Evolutionary conservation across 2,888 invertebrate genomes (phyloP), one percentile per base, ranked within the genome.

Genomic region (Lithophane socia): DNA sequence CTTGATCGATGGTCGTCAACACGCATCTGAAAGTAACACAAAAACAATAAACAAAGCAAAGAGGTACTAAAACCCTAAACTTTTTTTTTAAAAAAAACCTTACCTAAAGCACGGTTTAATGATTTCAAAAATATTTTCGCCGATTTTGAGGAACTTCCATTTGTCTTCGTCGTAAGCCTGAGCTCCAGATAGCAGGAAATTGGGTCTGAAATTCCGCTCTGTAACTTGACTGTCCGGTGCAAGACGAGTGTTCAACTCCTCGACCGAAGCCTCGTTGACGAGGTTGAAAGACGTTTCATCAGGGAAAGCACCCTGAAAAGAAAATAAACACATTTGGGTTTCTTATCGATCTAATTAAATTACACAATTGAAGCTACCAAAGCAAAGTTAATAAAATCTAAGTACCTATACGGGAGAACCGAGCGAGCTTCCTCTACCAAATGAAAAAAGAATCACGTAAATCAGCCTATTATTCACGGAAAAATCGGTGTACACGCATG

Each of bases 121-220:
- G 79, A 97, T 97, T 90, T 97, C 97, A 89, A 98, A 97, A 68
- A 97, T 88, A 18, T 97, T 97, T 9, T 97, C 94, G 10, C 98
- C 98, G 73, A 98, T 97, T 91, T 97, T 97, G 8, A 98, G 92
- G 95, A 97, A 98, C 74, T 97, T 97, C 98, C 98, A 98, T 10
- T 95, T 92, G 88, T 98, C 98, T 92, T 98, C 98, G 3, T 97
- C 98, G 87, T 97, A 97, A 0, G 98, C 92, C 66, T 93, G 88
- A 2, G 97, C 95, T 0, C 97, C 97, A 75, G 97, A 95, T 4
- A 98, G 93, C 10, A 98, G 95, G 87, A 98, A 98, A 92, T 98
- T 98, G 0, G 98, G 97, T 65, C 98, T 96, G 92, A 98, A 98
- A 82, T 97, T 96, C 16, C 95, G 93, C n/a, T 89, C 86, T 0